Evolutionary conservation across 2,888 invertebrate species (phyloP), one percentile per base, ranked within the genome.

Genomic region (Melanophora roralis): DNA sequence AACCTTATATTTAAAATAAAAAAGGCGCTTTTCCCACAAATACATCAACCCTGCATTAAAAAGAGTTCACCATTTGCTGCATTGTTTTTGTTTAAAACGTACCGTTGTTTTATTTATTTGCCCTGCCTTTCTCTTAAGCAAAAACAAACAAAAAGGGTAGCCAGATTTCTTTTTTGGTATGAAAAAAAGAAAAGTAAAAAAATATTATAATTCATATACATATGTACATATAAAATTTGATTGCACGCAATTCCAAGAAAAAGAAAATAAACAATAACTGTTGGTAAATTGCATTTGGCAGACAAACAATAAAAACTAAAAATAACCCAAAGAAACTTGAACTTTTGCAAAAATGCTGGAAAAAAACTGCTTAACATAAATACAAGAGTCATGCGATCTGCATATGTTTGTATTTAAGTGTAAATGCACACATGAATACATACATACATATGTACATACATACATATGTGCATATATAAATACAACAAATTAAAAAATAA

Each of bases 281-380:
- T 1, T 53, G 40, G 57, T 57, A 53, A 75, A 71, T 72, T 62
- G 43, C 11, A n/a, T 9, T 69, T 64, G 34, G 51, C 59, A 64
- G 64, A 53, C 67, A 72, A 57, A 51, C 11, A 47, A 62, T 55
- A 34, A 62, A 27, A 51, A 21, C 34, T n/a, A n/a, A 62, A 62
- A 72, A 62, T 43, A 59, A 69, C 53, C 69, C 34, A 79, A 75
- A 68, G 80, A 76, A 80, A 80, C 80, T 80, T 80, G 80, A 80
- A 80, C 80, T 80, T 80, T 80, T 64, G 76, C 76, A 76, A 76
- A 75, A 67, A 47, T 4, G 27, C 4, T 14, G 14, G 1, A 32
- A 51, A 64, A 67, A 64, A 78, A 47, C 36, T 43, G 64, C 49
- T 69, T 14, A 64, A 74, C 47, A 68, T 67, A 75, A 45, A 79